Evolutionary conservation across 1,140 invertebrate genomes (phyloP).

Genomic region (Rhyacophila brunnea): DNA sequence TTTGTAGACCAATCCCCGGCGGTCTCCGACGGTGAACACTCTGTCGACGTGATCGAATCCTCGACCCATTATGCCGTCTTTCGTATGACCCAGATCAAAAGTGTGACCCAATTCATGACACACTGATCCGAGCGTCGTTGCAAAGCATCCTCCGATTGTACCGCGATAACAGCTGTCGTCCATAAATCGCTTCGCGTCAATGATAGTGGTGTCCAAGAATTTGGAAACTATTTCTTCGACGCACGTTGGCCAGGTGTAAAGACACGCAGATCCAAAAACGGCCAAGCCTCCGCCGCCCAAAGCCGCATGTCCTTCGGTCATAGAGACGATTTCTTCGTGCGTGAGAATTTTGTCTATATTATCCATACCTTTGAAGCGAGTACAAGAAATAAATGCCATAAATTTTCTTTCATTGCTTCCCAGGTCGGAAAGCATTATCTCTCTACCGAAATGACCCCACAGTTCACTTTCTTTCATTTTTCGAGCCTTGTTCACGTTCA

Average conservation of each 20-base stretch:
- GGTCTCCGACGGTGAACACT: conserved; percentile 64
- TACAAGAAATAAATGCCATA: conserved; percentile 86
- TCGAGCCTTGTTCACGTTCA: conserved; percentile 70
- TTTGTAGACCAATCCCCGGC: conserved; percentile 45
- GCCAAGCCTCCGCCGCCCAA: conserved; percentile 88
- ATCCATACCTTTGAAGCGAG: conserved; percentile 69
- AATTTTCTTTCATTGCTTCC: conserved; percentile 74
- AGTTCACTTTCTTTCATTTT: conserved; percentile 75
- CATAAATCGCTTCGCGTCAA: conserved; percentile 73
- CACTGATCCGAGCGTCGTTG: conserved; percentile 89
- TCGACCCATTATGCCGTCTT: conserved; percentile 89
- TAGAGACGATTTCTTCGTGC: conserved; percentile 71
- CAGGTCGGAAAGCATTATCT: conserved; percentile 67
- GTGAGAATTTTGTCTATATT: conserved; percentile 57
- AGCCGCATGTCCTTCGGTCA: conserved; percentile 82
- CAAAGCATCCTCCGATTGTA: conserved; percentile 84
- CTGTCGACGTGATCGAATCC: conserved; percentile 87
- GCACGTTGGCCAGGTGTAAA: conserved; percentile 84
- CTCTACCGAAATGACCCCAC: conserved; percentile 81
- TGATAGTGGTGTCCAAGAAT: conserved; percentile 55
- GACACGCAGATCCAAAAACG: conserved; percentile 83
- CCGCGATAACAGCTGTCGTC: conserved; percentile 87
- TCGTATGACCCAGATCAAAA: conserved; percentile 90
- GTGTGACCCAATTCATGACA: conserved; percentile 94
- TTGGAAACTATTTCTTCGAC: conserved; percentile 66